phyloP scores from a whole-genome alignment of 2,113 vertebrate genomes.

The Sceloporus tristichus region DNA sequence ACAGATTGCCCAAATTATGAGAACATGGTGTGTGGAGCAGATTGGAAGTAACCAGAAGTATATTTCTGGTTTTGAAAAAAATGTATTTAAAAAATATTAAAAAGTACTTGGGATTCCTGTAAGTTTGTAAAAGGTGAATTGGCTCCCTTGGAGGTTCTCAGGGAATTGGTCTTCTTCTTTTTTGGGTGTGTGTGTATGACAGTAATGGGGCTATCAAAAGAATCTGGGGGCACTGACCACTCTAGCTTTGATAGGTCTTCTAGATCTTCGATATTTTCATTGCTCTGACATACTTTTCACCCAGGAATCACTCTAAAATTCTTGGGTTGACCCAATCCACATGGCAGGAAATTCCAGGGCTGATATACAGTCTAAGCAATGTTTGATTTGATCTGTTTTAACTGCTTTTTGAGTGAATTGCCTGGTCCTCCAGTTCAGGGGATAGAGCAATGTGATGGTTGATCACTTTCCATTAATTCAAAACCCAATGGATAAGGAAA shows the following conservation, averaged over 20 bases:
- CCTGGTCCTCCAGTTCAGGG: neutral
- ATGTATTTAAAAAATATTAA: too few relatives aligned
- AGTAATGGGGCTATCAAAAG: too few relatives aligned
- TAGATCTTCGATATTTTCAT: neutral
- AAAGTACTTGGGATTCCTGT: too few relatives aligned
- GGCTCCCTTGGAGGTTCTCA: too few relatives aligned
- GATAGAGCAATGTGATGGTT: neutral
- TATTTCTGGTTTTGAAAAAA: too few relatives aligned
- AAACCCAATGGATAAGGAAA: neutral
- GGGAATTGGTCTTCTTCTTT: too few relatives aligned
- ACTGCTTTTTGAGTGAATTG: neutral
- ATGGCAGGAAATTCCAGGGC: constrained; percentile 20
- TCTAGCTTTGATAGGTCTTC: neutral
- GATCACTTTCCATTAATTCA: constrained; percentile 23
- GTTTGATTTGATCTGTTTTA: neutral
- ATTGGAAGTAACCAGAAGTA: too few relatives aligned
- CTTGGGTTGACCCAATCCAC: neutral
- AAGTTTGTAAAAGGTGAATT: too few relatives aligned
- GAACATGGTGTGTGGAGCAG: too few relatives aligned
- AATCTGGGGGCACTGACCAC: neutral
- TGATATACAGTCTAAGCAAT: neutral
- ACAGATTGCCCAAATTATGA: too few relatives aligned
- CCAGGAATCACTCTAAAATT: neutral
- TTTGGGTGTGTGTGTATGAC: too few relatives aligned
- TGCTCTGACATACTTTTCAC: too few relatives aligned